Conservation (phyloP, 2,888 invertebrate genomes). For the Synergus japonicus region DNA sequence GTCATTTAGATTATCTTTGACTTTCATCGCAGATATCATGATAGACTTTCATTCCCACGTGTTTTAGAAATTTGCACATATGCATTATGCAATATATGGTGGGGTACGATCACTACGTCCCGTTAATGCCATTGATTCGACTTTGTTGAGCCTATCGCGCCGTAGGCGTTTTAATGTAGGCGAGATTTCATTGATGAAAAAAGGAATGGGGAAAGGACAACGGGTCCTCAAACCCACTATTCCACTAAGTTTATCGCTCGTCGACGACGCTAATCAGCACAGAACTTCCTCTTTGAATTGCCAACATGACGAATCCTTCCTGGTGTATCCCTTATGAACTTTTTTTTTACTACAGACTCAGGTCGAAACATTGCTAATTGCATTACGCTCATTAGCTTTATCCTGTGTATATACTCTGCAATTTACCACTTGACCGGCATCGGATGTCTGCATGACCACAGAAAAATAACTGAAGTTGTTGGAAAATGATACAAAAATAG, state of each 20-base stretch:
- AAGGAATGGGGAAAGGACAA: constrained; percentile 14
- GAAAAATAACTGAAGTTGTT: neutral
- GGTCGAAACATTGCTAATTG: constrained; percentile 31
- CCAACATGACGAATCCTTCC: constrained; percentile 18
- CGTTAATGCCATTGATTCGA: constrained; percentile 31
- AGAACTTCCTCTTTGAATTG: constrained; percentile 26
- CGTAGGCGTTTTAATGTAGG: constrained; percentile 26
- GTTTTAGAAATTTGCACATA: constrained; percentile 15
- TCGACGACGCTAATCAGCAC: constrained; percentile 16
- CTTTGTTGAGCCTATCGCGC: constrained; percentile 2
- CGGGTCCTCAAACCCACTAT: constrained; percentile 9
- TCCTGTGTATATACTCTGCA: neutral
- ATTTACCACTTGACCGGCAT: neutral
- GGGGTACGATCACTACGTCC: constrained; percentile 1
- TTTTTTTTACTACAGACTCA: neutral
- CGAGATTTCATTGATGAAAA: constrained; percentile 30
- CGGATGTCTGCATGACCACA: neutral
- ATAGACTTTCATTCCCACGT: constrained; percentile 6
- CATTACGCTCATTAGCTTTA: constrained; percentile 38
- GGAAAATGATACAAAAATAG: neutral
- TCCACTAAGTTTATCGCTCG: constrained; percentile 11
- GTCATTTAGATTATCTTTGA: too few species aligned
- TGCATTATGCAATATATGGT: constrained; percentile 1
- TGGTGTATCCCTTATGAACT: constrained; percentile 9
- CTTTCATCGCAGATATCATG: too few species aligned